Percentiles rank a stretch among this genome's conserved stretches.
These are phyloP conservation scores for Drosophila ustulata DNA, from an alignment of 2,888 invertebrate species.

Conservation along the genomic window DNA sequence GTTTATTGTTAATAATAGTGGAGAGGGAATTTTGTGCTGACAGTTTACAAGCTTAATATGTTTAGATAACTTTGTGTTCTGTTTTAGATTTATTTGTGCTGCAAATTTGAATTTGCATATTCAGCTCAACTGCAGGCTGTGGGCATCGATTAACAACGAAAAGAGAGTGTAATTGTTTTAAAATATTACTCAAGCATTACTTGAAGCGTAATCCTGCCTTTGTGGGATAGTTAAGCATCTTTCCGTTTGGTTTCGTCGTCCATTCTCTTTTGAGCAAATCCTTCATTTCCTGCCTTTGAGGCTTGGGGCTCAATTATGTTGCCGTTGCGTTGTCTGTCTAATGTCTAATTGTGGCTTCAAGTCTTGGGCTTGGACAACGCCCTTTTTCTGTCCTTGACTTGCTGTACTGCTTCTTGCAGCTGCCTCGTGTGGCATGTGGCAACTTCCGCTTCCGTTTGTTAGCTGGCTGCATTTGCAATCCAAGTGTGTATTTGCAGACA, in stretches of 20 bases:
- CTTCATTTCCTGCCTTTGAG: conserved; percentile 54
- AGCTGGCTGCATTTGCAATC: conserved; percentile 32
- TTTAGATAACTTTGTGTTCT: not conserved
- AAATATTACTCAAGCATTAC: not conserved
- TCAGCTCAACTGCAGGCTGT: not conserved
- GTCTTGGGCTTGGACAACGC: conserved; percentile 29
- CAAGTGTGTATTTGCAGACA: conserved; percentile 24
- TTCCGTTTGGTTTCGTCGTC: conserved; percentile 4
- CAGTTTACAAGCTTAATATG: no score
- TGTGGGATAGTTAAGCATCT: conserved; percentile 9
- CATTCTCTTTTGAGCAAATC: conserved; percentile 33
- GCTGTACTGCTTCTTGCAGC: not conserved
- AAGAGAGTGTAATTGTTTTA: not conserved
- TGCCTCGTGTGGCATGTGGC: conserved; percentile 24
- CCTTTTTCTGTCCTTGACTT: conserved; percentile 43
- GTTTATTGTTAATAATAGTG: no score
- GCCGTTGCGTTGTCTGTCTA: conserved; percentile 54
- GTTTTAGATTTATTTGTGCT: not conserved
- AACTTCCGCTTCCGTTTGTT: conserved; percentile 71
- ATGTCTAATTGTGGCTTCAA: conserved; percentile 66
- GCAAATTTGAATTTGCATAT: not conserved
- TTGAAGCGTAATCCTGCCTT: not conserved
- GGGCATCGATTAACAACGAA: not conserved
- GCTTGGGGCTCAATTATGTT: conserved; percentile 59
- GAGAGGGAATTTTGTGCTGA: no score